These are phyloP conservation scores for Aspidoscelis tigris DNA, from an alignment of 2,113 vertebrate species.

Conservation along the genomic window DNA sequence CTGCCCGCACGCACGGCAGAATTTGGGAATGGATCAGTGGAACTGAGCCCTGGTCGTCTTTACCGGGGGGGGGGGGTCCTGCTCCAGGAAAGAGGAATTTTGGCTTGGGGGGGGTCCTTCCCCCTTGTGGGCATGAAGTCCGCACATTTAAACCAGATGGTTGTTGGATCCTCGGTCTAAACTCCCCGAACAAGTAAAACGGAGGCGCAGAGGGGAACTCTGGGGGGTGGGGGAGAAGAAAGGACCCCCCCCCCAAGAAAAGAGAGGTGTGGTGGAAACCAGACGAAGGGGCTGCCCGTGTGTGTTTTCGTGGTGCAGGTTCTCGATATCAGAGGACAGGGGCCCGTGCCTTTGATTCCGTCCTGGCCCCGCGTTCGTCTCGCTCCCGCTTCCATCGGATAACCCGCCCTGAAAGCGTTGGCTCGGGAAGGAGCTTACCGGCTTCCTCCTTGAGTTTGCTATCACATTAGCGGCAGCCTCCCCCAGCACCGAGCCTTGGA, in stretches of 20 bases:
- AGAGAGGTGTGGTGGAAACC: not conserved
- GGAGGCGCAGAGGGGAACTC: not conserved
- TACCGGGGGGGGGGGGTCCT: not conserved
- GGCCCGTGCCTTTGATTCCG: not conserved
- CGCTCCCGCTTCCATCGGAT: not conserved
- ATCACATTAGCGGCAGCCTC: not conserved
- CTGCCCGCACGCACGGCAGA: too few species aligned
- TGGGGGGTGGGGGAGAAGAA: too few species aligned
- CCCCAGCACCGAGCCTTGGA: not conserved
- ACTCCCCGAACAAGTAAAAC: too few species aligned
- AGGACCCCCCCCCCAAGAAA: too few species aligned
- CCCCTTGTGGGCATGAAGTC: not conserved
- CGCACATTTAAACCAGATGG: not conserved
- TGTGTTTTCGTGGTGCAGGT: not conserved
- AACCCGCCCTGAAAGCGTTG: not conserved
- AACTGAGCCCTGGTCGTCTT: not conserved
- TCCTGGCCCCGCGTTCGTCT: not conserved
- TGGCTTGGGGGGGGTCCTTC: fast-evolving
- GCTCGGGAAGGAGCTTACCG: not conserved
- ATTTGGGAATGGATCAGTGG: not conserved
- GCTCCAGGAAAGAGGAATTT: too few species aligned
- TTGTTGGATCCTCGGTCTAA: not conserved
- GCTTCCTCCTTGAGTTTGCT: not conserved
- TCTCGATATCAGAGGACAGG: not conserved
- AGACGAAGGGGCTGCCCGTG: not conserved